Percentiles rank a stretch among this genome's conserved stretches.
phyloP scores from a whole-genome alignment of 1,140 invertebrate species.

The Eupristina koningsbergeri region DNA sequence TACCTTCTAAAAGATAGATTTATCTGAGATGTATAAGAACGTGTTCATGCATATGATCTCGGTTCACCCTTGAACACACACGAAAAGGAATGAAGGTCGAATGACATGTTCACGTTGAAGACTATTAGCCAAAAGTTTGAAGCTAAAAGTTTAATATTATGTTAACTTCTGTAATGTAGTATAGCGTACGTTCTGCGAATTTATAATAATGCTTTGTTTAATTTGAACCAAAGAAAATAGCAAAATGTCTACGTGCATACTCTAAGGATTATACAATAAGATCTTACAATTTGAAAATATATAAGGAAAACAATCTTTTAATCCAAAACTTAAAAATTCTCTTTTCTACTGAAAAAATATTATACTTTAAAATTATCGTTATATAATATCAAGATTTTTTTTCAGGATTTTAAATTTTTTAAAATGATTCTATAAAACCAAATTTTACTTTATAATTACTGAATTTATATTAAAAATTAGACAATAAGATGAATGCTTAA shows the following conservation, averaged over 20 bases:
- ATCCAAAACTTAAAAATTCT: no score
- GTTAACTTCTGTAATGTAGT: neutral
- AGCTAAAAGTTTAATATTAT: neutral
- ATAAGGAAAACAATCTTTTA: neutral
- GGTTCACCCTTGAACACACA: neutral
- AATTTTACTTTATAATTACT: no score
- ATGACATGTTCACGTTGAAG: neutral
- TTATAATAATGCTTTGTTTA: neutral
- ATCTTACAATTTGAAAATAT: neutral
- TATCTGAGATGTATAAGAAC: neutral
- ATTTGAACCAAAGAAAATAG: neutral
- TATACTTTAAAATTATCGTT: no score
- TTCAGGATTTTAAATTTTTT: no score
- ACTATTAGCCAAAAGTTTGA: neutral
- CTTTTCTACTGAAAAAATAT: no score
- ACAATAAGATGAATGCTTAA: no score
- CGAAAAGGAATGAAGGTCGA: neutral
- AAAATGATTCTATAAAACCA: no score
- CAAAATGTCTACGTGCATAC: neutral
- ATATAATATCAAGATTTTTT: no score
- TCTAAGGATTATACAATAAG: neutral
- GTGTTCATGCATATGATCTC: neutral
- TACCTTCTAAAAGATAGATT: neutral
- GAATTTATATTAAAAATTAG: no score
- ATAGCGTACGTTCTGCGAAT: no score